Percentiles rank a stretch among this genome's conserved stretches.
Conservation (phyloP, 2,888 invertebrate genomes). For the Slavum lentiscoides region DNA sequence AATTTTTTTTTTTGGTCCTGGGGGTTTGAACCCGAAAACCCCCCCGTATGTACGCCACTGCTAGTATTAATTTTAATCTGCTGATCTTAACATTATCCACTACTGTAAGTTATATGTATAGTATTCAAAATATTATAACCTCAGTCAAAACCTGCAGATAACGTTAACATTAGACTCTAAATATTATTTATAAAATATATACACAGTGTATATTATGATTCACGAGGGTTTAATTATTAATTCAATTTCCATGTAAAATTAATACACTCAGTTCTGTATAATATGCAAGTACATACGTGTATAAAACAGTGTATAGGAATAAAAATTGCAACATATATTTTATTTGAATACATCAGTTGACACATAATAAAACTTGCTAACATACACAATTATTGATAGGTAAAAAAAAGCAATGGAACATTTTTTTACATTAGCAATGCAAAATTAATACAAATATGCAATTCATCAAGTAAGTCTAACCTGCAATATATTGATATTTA, state of each 20-base stretch:
- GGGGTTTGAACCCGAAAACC: too few species aligned
- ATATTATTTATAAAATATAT: not conserved
- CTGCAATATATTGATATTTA: slow-evolving; percentile 4
- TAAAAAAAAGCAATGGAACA: slow-evolving; percentile 6
- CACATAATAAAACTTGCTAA: not conserved
- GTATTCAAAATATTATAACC: too few species aligned
- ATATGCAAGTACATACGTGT: not conserved
- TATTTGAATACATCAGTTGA: not conserved
- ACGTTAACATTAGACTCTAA: not conserved
- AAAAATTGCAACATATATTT: slow-evolving; percentile 1
- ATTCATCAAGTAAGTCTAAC: slow-evolving; percentile 31
- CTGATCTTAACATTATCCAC: too few species aligned
- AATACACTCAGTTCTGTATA: not conserved
- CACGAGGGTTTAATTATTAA: too few species aligned
- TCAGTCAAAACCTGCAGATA: not conserved
- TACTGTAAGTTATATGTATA: too few species aligned
- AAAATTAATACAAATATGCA: slow-evolving; percentile 34
- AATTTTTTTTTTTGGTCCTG: too few species aligned
- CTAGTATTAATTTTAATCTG: too few species aligned
- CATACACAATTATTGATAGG: not conserved
- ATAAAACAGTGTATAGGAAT: not conserved
- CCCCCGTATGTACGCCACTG: too few species aligned
- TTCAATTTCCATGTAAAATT: not conserved
- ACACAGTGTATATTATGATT: too few species aligned
- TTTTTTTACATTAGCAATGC: slow-evolving; percentile 10